Conservation (phyloP, 2,888 invertebrate species). For the Drosophila nr. perissopoda region DNA sequence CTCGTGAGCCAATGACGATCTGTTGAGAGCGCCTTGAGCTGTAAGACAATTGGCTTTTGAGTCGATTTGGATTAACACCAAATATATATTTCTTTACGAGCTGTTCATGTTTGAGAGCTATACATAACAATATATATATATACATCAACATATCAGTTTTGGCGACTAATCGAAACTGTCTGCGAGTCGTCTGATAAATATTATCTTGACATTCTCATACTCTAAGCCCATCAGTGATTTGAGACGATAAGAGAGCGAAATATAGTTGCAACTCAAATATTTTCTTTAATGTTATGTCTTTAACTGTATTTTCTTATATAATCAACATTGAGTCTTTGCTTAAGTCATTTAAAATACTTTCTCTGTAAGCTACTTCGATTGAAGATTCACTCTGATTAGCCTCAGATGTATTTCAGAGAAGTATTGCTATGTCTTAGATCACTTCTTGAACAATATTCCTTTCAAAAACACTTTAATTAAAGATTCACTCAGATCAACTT, state of each 20-base stretch:
- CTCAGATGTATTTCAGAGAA: background rate
- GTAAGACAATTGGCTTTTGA: conserved; percentile 23
- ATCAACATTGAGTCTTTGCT: background rate
- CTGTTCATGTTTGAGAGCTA: background rate
- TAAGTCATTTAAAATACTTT: background rate
- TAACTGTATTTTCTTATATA: background rate
- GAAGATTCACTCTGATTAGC: background rate
- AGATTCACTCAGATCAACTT: background rate
- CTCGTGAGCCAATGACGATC: conserved; percentile 21
- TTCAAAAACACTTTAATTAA: background rate
- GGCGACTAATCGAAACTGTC: background rate
- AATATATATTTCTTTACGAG: background rate
- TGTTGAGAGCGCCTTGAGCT: conserved; percentile 32
- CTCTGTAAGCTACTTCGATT: background rate
- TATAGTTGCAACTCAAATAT: background rate
- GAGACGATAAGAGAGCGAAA: background rate
- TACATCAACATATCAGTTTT: background rate
- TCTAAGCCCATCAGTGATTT: background rate
- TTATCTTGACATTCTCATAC: background rate
- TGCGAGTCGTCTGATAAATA: background rate
- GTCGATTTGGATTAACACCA: conserved; percentile 9
- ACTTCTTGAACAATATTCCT: background rate
- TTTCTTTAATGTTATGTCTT: background rate
- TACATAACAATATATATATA: too few species aligned
- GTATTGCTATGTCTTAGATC: background rate